Evolutionary conservation across 1,140 invertebrate species (phyloP).

Genomic region (Ganaspis sp.): DNA sequence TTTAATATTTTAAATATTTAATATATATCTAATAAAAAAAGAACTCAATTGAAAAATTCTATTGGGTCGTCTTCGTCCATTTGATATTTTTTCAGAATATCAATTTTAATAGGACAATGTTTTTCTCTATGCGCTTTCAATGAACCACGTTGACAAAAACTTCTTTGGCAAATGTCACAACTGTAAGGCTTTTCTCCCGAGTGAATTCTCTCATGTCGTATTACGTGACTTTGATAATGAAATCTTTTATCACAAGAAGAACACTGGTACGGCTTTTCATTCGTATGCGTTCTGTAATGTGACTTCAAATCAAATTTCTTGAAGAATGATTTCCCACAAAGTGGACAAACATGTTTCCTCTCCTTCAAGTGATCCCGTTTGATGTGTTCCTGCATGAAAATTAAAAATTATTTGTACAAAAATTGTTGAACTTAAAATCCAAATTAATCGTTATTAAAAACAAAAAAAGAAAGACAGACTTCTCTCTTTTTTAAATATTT

Average conservation of each 20-base stretch:
- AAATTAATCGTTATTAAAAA: too few species aligned
- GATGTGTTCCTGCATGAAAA: constrained; percentile 44
- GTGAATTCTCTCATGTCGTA: constrained; percentile 72
- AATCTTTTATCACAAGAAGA: constrained; percentile 77
- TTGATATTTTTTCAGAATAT: constrained; percentile 59
- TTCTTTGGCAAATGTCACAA: constrained; percentile 64
- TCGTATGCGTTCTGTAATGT: constrained; percentile 74
- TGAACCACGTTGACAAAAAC: constrained; percentile 63
- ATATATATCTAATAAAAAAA: background rate
- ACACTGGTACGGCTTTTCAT: constrained; percentile 77
- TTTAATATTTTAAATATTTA: background rate
- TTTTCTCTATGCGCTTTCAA: constrained; percentile 63
- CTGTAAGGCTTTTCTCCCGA: constrained; percentile 68
- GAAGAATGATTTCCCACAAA: constrained; percentile 70
- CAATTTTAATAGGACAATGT: constrained; percentile 57
- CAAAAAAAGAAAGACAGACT: too few species aligned
- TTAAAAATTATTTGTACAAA: background rate
- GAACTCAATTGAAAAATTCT: background rate
- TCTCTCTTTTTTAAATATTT: too few species aligned
- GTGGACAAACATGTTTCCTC: constrained; percentile 63
- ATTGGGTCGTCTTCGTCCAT: constrained; percentile 46
- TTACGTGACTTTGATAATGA: constrained; percentile 70
- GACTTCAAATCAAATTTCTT: constrained; percentile 73
- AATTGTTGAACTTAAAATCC: background rate
- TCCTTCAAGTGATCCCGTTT: constrained; percentile 66